Evolutionary conservation across 1,140 invertebrate species (phyloP).

Genomic region (Aphis gossypii): DNA sequence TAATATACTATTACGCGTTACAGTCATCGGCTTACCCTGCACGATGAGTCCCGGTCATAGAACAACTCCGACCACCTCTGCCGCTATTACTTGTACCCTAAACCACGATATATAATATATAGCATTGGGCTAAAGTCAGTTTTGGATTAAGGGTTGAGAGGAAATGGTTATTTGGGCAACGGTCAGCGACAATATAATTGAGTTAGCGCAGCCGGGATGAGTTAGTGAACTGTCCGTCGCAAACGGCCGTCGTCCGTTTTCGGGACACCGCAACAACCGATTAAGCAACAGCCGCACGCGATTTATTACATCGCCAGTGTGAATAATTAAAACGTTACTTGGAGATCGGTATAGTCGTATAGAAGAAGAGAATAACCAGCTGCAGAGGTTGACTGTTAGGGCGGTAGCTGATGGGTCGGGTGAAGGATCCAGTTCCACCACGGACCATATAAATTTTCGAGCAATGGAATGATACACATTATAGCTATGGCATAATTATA

Average conservation of each 20-base stretch:
- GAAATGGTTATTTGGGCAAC: not conserved
- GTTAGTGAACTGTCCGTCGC: constrained; percentile 49
- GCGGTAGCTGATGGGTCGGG: not conserved
- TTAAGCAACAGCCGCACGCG: constrained; percentile 39
- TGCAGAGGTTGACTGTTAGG: not conserved
- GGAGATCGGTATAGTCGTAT: not conserved
- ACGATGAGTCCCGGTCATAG: not conserved
- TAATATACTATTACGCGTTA: not conserved
- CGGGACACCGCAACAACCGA: constrained; percentile 47
- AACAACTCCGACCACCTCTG: not conserved
- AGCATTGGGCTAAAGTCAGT: not conserved
- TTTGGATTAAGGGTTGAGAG: not conserved
- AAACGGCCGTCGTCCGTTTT: constrained; percentile 48
- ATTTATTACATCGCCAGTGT: constrained; percentile 44
- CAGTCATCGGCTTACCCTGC: not conserved
- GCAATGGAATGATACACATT: not conserved
- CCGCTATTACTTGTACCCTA: not conserved
- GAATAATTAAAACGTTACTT: constrained; percentile 56
- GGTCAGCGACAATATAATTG: constrained; percentile 32
- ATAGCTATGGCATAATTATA: not conserved
- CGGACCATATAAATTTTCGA: not conserved
- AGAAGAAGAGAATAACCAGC: not conserved
- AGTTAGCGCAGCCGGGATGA: constrained; percentile 27
- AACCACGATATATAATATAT: not conserved
- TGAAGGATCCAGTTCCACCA: not conserved